Evolutionary conservation across 2,888 invertebrate genomes (phyloP).

Genomic region (Podotricha telesiphe): DNA sequence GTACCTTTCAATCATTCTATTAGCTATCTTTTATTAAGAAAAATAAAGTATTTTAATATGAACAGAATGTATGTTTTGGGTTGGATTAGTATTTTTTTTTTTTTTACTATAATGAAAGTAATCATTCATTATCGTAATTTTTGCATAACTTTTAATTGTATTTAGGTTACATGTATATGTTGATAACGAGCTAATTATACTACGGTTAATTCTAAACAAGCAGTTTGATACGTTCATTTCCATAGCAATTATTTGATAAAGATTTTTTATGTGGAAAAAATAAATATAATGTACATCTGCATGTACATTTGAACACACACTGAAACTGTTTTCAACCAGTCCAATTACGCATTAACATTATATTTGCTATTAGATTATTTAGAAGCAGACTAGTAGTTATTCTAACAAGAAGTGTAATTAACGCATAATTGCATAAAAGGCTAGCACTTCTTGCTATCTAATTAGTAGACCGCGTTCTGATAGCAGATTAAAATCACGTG

Average conservation of each 20-base stretch:
- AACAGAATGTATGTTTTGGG: no score
- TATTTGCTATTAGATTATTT: slow-evolving; percentile 12
- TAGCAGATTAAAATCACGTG: background rate
- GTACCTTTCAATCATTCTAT: no score
- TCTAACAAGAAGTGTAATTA: slow-evolving; percentile 18
- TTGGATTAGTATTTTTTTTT: no score
- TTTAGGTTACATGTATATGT: background rate
- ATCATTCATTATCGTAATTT: background rate
- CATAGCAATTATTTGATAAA: slow-evolving; percentile 11
- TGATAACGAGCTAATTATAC: slow-evolving; percentile 16
- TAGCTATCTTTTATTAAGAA: no score
- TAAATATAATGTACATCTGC: background rate
- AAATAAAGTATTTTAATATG: no score
- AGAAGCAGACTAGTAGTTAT: background rate
- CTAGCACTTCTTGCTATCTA: slow-evolving; percentile 28
- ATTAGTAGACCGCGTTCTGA: slow-evolving; percentile 18
- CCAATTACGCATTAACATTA: slow-evolving; percentile 7
- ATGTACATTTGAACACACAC: no score
- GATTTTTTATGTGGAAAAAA: background rate
- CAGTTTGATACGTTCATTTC: slow-evolving; percentile 19
- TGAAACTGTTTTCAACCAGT: background rate
- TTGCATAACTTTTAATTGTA: background rate
- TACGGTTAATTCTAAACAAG: background rate
- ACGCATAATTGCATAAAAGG: slow-evolving; percentile 23
- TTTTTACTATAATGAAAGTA: background rate